Base-by-base conservation (phyloP, 1,140 invertebrate species). In the Rhysida immarginata region DNA sequence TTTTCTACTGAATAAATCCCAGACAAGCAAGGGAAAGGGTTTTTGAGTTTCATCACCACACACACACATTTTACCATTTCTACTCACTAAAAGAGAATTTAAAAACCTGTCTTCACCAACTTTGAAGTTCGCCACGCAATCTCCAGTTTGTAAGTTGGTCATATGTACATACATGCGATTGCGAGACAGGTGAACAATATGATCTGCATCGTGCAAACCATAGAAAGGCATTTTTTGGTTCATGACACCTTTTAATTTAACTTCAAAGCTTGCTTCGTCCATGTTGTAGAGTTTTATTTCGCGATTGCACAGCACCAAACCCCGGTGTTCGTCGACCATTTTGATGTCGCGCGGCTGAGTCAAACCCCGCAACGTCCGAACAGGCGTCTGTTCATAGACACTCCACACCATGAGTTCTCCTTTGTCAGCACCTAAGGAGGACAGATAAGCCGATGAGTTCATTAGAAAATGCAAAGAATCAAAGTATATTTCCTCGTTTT, bases 21-120 rank as follows among this genome's bases (percentile, higher is more conserved):
- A 92, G 5, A 89, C 87, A 13, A 92, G 77, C 58, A 92, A 72
- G 0, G 87, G 87, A 68, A 88, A 91, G 3, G 87, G 87, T 69
- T 90, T 90, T 70, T 90, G 87, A 1, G 86, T 89, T 72, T 90
- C 87, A 69, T 92, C 87, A 2, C 87, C 87, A 68, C 87, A 92
- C 5, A 91, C 87, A 56, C 89, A 75, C 26, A 89, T 79, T 79
- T 85, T 69, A 67, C 87, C 87, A 72, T 92, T 86, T 42, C 84
- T 85, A 44, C 84, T 87, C 41, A 90, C 85, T 23, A 91, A 76
- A 51, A 92, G 69, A 13, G 86, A 89, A 72, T 92, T 88, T 0
- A 92, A 76, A 68, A 91, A 92, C 55, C 87, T 77, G 69, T 88
- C 85, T 69, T 89, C 85, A 1, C 85, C 86, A 8, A 85, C 85